phyloP scores from a whole-genome alignment of 2,888 invertebrate species.

The Minunthozetes semirufus region DNA sequence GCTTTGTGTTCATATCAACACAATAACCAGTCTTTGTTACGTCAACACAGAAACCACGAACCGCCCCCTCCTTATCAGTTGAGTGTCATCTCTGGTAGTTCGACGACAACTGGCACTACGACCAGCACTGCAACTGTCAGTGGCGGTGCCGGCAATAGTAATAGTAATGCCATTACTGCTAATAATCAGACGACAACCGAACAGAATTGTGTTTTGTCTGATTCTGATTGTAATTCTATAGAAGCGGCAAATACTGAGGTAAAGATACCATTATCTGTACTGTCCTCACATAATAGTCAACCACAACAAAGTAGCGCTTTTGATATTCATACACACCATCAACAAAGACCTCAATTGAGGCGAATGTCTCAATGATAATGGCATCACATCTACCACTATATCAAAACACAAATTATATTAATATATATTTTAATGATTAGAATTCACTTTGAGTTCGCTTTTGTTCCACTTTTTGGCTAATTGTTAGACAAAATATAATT shows the following conservation, averaged over 20 bases:
- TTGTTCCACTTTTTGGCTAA: background rate
- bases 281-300: background rate
- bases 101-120: background rate
- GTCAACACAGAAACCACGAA: conserved; percentile 6
- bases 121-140: conserved; percentile 9
- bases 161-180: conserved; percentile 15
- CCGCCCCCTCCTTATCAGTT: conserved; percentile 27
- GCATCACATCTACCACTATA: background rate
- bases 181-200: conserved; percentile 12
- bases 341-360: background rate
- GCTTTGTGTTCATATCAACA: conserved; percentile 27
- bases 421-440: conserved; percentile 14
- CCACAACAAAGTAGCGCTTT: conserved; percentile 25
- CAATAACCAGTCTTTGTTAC: conserved; percentile 5
- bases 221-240: background rate
- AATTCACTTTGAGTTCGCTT: background rate
- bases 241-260: conserved; percentile 21
- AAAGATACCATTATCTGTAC: conserved; percentile 27
- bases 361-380: conserved; percentile 27
- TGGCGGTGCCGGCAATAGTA: conserved; percentile 4
- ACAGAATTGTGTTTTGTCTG: conserved; percentile 15
- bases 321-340: conserved; percentile 9
- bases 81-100: conserved; percentile 26
- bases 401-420: background rate
- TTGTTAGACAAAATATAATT: background rate